These are phyloP conservation scores for Neria commutata DNA, from an alignment of 2,888 invertebrate species.

Conservation along the genomic window DNA sequence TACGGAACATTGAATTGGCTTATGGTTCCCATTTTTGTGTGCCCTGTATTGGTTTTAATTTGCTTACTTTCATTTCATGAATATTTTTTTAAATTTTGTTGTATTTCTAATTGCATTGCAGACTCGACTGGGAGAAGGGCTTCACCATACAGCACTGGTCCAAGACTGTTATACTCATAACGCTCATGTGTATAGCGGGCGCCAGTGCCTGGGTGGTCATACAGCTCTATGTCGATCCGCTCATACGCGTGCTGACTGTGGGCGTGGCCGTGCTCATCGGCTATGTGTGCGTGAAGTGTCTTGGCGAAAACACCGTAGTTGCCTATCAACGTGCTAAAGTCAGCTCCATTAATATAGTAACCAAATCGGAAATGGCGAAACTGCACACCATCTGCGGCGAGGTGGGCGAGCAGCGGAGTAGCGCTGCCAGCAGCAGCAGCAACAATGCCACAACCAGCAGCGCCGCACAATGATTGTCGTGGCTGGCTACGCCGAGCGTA, in stretches of 20 bases:
- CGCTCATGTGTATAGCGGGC: slow-evolving; percentile 77
- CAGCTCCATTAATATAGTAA: slow-evolving; percentile 79
- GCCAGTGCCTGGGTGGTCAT: slow-evolving; percentile 81
- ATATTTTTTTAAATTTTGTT: too few relatives aligned
- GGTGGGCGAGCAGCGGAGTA: slow-evolving; percentile 46
- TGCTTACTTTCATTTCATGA: too few relatives aligned
- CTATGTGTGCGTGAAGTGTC: slow-evolving; percentile 85
- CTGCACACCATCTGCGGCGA: slow-evolving; percentile 61
- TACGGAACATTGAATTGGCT: too few relatives aligned
- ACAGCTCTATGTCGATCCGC: slow-evolving; percentile 78
- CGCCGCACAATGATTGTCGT: not conserved
- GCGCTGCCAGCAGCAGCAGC: slow-evolving; percentile 28
- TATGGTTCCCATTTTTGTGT: too few relatives aligned
- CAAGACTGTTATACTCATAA: slow-evolving; percentile 79
- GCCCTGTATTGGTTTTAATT: too few relatives aligned
- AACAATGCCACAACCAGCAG: not conserved
- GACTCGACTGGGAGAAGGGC: slow-evolving; percentile 82
- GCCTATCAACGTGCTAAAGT: slow-evolving; percentile 93
- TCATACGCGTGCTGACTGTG: slow-evolving; percentile 79
- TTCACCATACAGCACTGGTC: slow-evolving; percentile 85
- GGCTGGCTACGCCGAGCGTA: not conserved
- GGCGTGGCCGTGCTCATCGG: slow-evolving; percentile 82
- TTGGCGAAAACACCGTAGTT: slow-evolving; percentile 84
- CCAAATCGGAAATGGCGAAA: slow-evolving; percentile 58
- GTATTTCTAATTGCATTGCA: slow-evolving; percentile 38